Conservation (phyloP, 2,888 invertebrate species). For the Limnephilus marmoratus region DNA sequence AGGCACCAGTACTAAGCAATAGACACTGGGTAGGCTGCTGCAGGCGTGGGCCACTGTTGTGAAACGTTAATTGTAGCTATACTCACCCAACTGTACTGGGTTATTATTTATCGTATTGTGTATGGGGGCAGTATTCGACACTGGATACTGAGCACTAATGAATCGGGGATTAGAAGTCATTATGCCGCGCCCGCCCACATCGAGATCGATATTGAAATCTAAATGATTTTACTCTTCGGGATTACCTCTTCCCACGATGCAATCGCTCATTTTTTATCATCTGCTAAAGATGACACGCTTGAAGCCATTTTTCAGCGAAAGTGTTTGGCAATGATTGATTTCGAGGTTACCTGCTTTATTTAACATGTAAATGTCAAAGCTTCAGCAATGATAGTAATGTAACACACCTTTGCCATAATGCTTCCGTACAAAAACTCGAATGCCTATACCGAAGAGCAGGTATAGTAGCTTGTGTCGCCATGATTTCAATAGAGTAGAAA, state of each 20-base stretch:
- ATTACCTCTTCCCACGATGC: constrained; percentile 42
- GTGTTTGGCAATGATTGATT: constrained; percentile 49
- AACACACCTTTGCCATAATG: constrained; percentile 24
- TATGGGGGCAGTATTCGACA: constrained; percentile 34
- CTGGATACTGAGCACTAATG: constrained; percentile 54
- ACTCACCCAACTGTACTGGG: neutral
- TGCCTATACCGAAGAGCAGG: neutral
- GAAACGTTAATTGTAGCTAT: constrained; percentile 9
- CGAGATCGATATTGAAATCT: constrained; percentile 44
- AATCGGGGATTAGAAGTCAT: constrained; percentile 44
- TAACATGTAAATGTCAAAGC: constrained; percentile 16
- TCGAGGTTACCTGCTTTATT: constrained; percentile 49
- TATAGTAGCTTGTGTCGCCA: neutral
- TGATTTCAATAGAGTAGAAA: neutral
- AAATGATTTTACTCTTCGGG: neutral
- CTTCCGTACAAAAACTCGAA: constrained; percentile 16
- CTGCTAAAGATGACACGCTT: constrained; percentile 26
- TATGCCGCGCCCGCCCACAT: constrained; percentile 45
- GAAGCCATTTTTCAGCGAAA: constrained; percentile 31
- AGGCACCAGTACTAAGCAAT: neutral
- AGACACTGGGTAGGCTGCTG: neutral
- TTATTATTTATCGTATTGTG: constrained; percentile 16
- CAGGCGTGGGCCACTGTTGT: constrained; percentile 43
- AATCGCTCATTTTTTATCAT: constrained; percentile 8
- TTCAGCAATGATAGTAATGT: neutral